phyloP scores from a whole-genome alignment of 2,113 vertebrate genomes.

The Python bivittatus region DNA sequence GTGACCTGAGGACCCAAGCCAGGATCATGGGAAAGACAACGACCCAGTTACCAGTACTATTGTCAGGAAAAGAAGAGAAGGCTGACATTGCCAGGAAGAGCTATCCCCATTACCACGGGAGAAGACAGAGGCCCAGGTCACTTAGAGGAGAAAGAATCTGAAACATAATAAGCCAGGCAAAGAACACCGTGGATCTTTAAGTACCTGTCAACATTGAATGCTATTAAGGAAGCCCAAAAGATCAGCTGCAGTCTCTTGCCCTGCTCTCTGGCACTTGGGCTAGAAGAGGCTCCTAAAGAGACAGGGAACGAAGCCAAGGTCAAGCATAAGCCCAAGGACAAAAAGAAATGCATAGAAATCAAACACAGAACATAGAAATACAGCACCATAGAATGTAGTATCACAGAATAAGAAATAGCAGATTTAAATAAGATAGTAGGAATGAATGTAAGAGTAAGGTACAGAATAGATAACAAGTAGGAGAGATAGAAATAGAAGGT shows the following conservation, averaged over 20 bases:
- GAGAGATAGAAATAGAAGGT: no score
- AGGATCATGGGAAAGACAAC: neutral
- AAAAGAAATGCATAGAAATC: neutral
- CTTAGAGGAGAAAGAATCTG: neutral
- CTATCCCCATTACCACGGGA: neutral
- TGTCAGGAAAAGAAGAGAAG: neutral
- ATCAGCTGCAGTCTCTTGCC: neutral
- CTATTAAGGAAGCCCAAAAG: neutral
- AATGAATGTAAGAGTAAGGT: no score
- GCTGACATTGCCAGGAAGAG: neutral
- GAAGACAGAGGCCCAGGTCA: neutral
- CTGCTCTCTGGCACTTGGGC: neutral
- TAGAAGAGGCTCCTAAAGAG: neutral
- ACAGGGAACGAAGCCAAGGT: neutral
- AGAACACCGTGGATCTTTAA: neutral
- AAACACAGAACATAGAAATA: neutral
- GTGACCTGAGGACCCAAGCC: neutral
- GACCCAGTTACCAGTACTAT: neutral
- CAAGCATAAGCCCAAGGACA: neutral
- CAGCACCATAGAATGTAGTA: no score
- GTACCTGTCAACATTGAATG: neutral
- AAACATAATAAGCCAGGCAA: neutral
- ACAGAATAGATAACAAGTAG: no score
- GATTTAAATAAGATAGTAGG: no score
- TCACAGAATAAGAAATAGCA: no score